These are phyloP conservation scores for Anastatus disparis DNA, from an alignment of 1,140 invertebrate species.

Conservation along the genomic window DNA sequence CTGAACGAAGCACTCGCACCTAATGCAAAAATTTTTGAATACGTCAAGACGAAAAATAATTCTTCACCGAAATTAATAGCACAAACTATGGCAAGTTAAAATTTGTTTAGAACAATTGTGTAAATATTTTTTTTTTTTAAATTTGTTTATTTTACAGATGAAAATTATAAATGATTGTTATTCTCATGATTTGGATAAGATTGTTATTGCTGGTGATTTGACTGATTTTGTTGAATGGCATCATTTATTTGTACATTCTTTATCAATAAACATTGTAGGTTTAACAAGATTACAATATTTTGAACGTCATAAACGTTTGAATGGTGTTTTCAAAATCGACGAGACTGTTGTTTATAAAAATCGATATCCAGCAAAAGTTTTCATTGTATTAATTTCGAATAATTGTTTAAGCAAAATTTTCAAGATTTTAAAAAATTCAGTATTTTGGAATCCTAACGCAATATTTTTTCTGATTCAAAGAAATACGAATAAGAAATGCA, in stretches of 20 bases:
- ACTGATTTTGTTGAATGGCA: not conserved
- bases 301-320: not conserved
- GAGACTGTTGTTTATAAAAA: not conserved
- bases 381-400: not conserved
- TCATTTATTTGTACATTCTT: not conserved
- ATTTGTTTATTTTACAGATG: not conserved
- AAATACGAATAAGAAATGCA: not conserved
- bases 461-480: not conserved
- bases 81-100: not conserved
- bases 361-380: not conserved
- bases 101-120: not conserved
- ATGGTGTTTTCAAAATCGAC: not conserved
- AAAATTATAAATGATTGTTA: not conserved
- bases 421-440: not conserved
- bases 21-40: no score
- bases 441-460: not conserved
- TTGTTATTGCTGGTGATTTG: conserved; percentile 1
- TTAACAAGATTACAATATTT: not conserved
- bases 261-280: not conserved
- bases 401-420: not conserved
- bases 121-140: not conserved
- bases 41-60: no score
- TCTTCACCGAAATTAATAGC: not conserved
- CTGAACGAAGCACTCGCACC: no score
- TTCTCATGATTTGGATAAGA: not conserved